Base-by-base conservation (phyloP, 1,140 invertebrate genomes). In the Pteromalus puparum region DNA sequence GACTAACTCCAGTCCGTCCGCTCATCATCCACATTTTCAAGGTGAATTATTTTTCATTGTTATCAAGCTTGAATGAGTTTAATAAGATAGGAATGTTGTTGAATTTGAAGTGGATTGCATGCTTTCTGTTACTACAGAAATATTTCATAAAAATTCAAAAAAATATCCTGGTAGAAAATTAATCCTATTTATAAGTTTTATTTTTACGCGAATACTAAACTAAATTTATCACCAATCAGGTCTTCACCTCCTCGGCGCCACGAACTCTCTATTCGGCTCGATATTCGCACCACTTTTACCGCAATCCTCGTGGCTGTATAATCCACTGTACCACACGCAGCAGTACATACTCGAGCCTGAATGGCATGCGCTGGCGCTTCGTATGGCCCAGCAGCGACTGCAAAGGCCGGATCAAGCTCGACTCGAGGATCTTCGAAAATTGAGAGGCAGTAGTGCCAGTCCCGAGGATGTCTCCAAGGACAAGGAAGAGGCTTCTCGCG, bases 241-340 rank as follows among this genome's bases (percentile, higher is more conserved):
- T 89, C 90, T 93, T 87, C 91, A 93, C 87, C 89, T 93, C 77
- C 87, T 93, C 73, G 90, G 92, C 79, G 91, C 92, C 1, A 91
- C 90, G 1, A 91, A 90, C 84, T 92, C 92, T 1, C 85, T 93
- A 9, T 93, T 93, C 46, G 91, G 91, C 5, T 93, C 92, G 81
- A 92, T 93, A 89, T 93, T 93, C 75, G 92, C 92, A 0, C 92
- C 92, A 12, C 85, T 93, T 28, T 82, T 93, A 48, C 92, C 92
- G 5, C 92, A 91, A 53, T 92, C 91, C 1, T 92, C 91, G 0
- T 93, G 92, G 92, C 86, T 93, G 7, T 92, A 92, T 85, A 93
- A 92, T 67, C 92, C 92, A 0, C 86, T 93, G 13, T 93, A 93
- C 72, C 91, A 92, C 67, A 90, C 90, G 42, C 92, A 92, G 72